phyloP scores from a whole-genome alignment of 2,797 vertebrate genomes.

The Neostethus bicornis region DNA sequence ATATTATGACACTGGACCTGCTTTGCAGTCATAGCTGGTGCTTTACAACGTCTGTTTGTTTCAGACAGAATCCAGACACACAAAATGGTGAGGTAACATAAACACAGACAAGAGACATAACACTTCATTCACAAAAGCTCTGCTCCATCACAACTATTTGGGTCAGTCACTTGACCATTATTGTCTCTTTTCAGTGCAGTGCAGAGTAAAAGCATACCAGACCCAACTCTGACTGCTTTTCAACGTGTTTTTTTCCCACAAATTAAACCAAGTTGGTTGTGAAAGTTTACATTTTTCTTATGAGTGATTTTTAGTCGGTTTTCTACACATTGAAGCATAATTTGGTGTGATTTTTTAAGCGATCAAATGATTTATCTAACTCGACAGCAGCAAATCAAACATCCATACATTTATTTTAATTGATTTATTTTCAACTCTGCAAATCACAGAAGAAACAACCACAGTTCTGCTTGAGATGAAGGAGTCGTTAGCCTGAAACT shows the following conservation, averaged over 20 bases:
- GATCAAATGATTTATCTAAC: background rate
- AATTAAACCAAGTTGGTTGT: slow-evolving; percentile 37
- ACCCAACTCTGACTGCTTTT: slow-evolving; percentile 48
- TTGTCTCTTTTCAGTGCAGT: slow-evolving; percentile 57
- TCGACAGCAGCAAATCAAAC: slow-evolving; percentile 26
- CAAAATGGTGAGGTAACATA: slow-evolving; percentile 58
- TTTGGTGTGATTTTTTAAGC: background rate
- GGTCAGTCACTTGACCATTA: slow-evolving; percentile 69
- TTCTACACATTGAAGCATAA: slow-evolving; percentile 1
- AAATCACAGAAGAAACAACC: slow-evolving; percentile 28
- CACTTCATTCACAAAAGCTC: slow-evolving; percentile 77
- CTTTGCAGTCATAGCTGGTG: slow-evolving; percentile 47
- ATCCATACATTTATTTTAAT: slow-evolving; percentile 27
- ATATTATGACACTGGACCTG: slow-evolving; percentile 56
- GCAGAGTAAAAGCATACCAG: slow-evolving; percentile 44
- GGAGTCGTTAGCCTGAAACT: background rate
- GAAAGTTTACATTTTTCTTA: slow-evolving; percentile 3
- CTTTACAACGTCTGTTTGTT: slow-evolving; percentile 47
- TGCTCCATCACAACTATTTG: slow-evolving; percentile 65
- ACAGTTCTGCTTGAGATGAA: background rate
- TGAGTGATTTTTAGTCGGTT: background rate
- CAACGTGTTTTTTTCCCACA: slow-evolving; percentile 48
- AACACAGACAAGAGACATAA: slow-evolving; percentile 64
- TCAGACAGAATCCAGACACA: slow-evolving; percentile 58
- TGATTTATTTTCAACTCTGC: slow-evolving; percentile 62